Percentiles rank a stretch among this genome's conserved stretches.
These are phyloP conservation scores for Ochropacha duplaris DNA, from an alignment of 2,888 invertebrate species.

Conservation along the genomic window DNA sequence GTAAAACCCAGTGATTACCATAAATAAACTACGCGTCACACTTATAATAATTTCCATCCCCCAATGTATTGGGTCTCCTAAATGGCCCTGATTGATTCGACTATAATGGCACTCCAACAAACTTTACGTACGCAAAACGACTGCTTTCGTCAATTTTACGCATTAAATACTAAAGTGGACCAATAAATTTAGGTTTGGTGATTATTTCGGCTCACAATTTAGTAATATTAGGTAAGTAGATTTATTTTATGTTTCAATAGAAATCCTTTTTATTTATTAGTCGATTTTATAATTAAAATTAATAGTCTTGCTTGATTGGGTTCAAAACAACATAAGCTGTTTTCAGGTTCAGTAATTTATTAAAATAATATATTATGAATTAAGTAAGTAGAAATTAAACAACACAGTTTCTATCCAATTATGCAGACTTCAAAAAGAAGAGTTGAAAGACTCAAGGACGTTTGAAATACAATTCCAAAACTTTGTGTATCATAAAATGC, in stretches of 20 bases:
- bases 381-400: no score
- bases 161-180: slow-evolving; percentile 58
- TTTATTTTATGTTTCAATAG: slow-evolving; percentile 56
- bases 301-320: slow-evolving; percentile 5
- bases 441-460: no score
- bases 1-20: slow-evolving; percentile 51
- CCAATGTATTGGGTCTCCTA: slow-evolving; percentile 50
- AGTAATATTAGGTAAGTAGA: slow-evolving; percentile 46
- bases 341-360: not conserved
- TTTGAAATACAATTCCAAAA: no score
- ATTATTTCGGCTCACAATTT: slow-evolving; percentile 64
- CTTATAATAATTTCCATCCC: slow-evolving; percentile 41
- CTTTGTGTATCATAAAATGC: no score
- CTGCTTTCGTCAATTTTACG: slow-evolving; percentile 68
- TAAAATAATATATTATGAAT: not conserved
- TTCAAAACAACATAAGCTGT: not conserved
- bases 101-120: slow-evolving; percentile 66
- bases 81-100: slow-evolving; percentile 69
- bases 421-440: no score
- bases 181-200: slow-evolving; percentile 64
- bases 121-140: slow-evolving; percentile 61
- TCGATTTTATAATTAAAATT: slow-evolving; percentile 14
- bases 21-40: slow-evolving; percentile 56
- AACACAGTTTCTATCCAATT: no score
- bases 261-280: slow-evolving; percentile 43